Evolutionary conservation across 2,113 vertebrate genomes (phyloP).

Genomic region (Bettongia penicillata): DNA sequence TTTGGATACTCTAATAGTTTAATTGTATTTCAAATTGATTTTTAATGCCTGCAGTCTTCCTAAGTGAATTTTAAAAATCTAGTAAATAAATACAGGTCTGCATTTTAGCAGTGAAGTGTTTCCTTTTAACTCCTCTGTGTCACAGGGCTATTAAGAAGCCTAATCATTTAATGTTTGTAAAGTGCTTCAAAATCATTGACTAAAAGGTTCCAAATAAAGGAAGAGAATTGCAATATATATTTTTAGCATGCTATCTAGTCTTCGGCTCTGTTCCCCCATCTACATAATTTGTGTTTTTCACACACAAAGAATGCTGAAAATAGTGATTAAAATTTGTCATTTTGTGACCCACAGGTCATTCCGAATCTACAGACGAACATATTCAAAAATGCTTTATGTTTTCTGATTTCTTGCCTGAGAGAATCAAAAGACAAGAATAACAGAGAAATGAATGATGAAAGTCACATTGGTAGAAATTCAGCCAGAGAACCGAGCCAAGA

Average conservation of each 20-base stretch:
- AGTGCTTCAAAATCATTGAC: conserved; percentile 66
- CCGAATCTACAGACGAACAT: background rate
- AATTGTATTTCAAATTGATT: conserved; percentile 77
- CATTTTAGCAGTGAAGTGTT: conserved; percentile 54
- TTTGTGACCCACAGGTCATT: conserved; percentile 27
- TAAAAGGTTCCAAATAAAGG: conserved; percentile 44
- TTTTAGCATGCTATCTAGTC: conserved; percentile 51
- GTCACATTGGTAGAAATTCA: background rate
- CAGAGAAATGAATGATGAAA: background rate
- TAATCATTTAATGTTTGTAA: conserved; percentile 61
- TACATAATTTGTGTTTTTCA: conserved; percentile 23
- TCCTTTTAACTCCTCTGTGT: conserved; percentile 58
- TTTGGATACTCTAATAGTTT: conserved; percentile 74
- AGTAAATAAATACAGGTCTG: conserved; percentile 75
- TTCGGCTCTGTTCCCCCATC: conserved; percentile 8
- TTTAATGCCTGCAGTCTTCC: conserved; percentile 70
- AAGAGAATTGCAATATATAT: conserved; percentile 43
- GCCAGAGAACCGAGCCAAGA: background rate
- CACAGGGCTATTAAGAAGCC: conserved; percentile 50
- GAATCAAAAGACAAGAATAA: conserved; percentile 6
- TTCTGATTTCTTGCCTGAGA: conserved; percentile 11
- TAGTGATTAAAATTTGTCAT: conserved; percentile 53
- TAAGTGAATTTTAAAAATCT: conserved; percentile 71
- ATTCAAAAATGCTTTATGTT: background rate
- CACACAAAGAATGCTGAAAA: conserved; percentile 27